Conservation (phyloP, 2,797 vertebrate species). For the Dermochelys coriacea region DNA sequence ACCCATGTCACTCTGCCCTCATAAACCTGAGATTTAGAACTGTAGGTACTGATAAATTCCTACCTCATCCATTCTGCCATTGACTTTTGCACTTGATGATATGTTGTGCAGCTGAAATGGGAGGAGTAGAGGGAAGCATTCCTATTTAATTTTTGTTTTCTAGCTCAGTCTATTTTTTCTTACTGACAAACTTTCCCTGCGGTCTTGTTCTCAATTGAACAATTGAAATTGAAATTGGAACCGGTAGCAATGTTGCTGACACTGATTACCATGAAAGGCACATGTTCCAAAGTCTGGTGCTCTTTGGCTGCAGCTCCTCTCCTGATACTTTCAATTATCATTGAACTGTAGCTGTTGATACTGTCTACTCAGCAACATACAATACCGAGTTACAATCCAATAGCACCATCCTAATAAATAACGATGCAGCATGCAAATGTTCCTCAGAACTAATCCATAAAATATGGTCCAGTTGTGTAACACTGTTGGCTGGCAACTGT, state of each 20-base stretch:
- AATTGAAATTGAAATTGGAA: too few relatives aligned
- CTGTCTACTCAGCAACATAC: background rate
- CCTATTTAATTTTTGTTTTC: background rate
- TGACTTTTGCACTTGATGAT: background rate
- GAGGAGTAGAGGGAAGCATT: background rate
- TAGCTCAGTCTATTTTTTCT: background rate
- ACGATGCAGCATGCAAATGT: background rate
- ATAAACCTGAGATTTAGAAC: background rate
- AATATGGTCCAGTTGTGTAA: fast-evolving
- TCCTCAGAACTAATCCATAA: background rate
- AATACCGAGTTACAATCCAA: background rate
- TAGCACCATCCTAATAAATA: too few relatives aligned
- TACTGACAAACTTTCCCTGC: background rate
- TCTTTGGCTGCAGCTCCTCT: background rate
- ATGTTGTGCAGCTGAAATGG: background rate
- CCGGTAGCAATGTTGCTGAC: background rate
- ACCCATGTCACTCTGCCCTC: background rate
- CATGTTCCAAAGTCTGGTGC: background rate
- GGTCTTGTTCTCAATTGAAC: background rate
- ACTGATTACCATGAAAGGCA: background rate
- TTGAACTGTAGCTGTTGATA: background rate
- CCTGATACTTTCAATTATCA: background rate
- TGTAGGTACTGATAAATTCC: background rate
- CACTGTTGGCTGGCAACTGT: background rate
- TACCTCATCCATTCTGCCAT: background rate